Conservation (phyloP, 2,113 vertebrate species). For the Illadopsis cleaveri region DNA sequence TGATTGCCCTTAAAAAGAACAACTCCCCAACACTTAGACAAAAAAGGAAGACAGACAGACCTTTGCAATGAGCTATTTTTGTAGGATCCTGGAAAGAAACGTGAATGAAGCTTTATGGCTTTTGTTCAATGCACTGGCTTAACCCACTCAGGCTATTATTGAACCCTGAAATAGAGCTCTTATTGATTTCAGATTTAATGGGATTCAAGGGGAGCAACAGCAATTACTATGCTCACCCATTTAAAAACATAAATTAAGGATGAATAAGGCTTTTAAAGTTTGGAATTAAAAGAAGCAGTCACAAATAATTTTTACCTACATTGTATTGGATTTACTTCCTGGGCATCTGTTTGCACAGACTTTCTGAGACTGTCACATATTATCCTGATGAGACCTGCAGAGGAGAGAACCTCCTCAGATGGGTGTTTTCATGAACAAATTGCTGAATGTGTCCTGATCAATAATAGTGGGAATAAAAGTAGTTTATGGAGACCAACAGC, state of each 20-base stretch:
- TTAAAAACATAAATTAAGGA: slow-evolving; percentile 57
- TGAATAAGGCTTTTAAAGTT: slow-evolving; percentile 39
- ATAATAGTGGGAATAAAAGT: neutral
- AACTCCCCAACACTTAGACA: neutral
- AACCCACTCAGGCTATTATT: slow-evolving; percentile 4
- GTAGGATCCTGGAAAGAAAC: neutral
- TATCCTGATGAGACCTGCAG: neutral
- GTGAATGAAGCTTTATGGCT: slow-evolving; percentile 26
- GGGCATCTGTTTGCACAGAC: neutral
- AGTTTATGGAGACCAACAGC: neutral
- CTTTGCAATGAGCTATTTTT: neutral
- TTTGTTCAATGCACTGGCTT: slow-evolving; percentile 26
- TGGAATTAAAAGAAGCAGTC: neutral
- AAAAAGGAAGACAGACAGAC: neutral
- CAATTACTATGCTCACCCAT: slow-evolving; percentile 43
- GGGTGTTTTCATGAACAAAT: slow-evolving; percentile 2
- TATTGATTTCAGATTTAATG: slow-evolving; percentile 48
- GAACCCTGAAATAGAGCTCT: slow-evolving; percentile 23
- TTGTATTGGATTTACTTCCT: slow-evolving; percentile 20
- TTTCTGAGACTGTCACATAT: neutral
- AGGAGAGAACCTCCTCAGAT: neutral
- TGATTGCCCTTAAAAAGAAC: neutral
- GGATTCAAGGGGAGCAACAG: slow-evolving; percentile 28
- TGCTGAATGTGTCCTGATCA: neutral
- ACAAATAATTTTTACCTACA: slow-evolving; percentile 1